A percentile compares a stretch with the other conserved stretches of the same genome.
These are phyloP conservation scores for Scatophagus argus DNA, from an alignment of 2,113 vertebrate genomes.

Conservation along the genomic window DNA sequence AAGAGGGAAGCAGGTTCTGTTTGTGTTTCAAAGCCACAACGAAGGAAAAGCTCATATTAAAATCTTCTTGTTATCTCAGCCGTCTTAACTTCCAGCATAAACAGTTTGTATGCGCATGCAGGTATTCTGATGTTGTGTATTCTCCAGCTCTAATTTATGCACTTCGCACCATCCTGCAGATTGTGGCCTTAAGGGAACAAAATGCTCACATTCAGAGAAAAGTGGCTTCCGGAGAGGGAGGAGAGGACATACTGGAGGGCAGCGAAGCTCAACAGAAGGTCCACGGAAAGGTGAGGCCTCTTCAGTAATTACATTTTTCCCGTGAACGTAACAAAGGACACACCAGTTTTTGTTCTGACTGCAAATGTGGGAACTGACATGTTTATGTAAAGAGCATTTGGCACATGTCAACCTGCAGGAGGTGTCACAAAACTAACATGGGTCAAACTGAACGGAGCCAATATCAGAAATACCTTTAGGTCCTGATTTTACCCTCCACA, in stretches of 20 bases:
- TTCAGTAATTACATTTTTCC: background rate
- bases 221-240: slow-evolving; percentile 93
- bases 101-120: background rate
- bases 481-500: too few relatives aligned
- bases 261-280: slow-evolving; percentile 92
- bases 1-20: slow-evolving; percentile 1
- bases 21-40: background rate
- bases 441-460: too few relatives aligned
- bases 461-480: too few relatives aligned
- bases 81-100: background rate
- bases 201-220: slow-evolving; percentile 98
- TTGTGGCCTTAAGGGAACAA: slow-evolving; percentile 96
- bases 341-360: background rate
- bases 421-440: too few relatives aligned
- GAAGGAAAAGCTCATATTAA: background rate
- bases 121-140: background rate
- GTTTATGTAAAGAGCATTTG: too few relatives aligned
- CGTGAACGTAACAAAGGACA: background rate
- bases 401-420: too few relatives aligned
- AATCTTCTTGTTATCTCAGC: background rate
- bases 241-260: slow-evolving; percentile 91
- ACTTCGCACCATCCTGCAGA: slow-evolving; percentile 84
- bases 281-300: slow-evolving; percentile 90
- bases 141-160: background rate
- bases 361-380: too few relatives aligned